Evolutionary conservation across 2,797 vertebrate genomes (phyloP).

Genomic region (Protonibea diacanthus): DNA sequence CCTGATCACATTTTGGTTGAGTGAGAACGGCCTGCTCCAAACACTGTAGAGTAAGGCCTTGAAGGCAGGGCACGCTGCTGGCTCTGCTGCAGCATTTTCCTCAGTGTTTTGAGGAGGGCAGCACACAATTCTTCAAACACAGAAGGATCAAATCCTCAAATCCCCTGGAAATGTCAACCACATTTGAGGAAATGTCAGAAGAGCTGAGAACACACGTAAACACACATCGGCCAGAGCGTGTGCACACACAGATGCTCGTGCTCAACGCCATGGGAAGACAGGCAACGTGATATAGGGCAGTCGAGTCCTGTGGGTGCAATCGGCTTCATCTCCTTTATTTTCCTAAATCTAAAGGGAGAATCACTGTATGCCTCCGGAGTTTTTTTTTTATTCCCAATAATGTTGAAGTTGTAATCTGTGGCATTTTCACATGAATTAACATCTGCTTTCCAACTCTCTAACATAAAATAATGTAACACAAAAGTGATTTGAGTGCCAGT

Average conservation of each 20-base stretch:
- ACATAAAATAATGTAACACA: slow-evolving; percentile 35
- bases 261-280: slow-evolving; percentile 44
- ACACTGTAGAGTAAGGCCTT: slow-evolving; percentile 62
- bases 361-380: slow-evolving; percentile 31
- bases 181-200: slow-evolving; percentile 84
- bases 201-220: slow-evolving; percentile 66
- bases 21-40: slow-evolving; percentile 48
- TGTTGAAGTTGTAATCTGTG: slow-evolving; percentile 55
- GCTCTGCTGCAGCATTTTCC: slow-evolving; percentile 54
- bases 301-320: slow-evolving; percentile 63
- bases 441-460: slow-evolving; percentile 37
- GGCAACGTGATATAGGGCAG: slow-evolving; percentile 65
- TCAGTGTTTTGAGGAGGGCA: slow-evolving; percentile 63
- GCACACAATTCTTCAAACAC: slow-evolving; percentile 77
- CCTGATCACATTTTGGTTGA: slow-evolving; percentile 67
- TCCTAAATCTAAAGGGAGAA: slow-evolving; percentile 46
- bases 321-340: slow-evolving; percentile 52
- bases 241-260: slow-evolving; percentile 30
- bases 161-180: slow-evolving; percentile 83
- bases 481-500: slow-evolving; percentile 26
- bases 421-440: slow-evolving; percentile 65
- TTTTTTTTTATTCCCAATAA: slow-evolving; percentile 46
- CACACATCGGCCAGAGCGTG: slow-evolving; percentile 32
- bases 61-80: slow-evolving; percentile 51
- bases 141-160: slow-evolving; percentile 82